phyloP scores from a whole-genome alignment of 2,113 vertebrate species.

The Morone saxatilis region DNA sequence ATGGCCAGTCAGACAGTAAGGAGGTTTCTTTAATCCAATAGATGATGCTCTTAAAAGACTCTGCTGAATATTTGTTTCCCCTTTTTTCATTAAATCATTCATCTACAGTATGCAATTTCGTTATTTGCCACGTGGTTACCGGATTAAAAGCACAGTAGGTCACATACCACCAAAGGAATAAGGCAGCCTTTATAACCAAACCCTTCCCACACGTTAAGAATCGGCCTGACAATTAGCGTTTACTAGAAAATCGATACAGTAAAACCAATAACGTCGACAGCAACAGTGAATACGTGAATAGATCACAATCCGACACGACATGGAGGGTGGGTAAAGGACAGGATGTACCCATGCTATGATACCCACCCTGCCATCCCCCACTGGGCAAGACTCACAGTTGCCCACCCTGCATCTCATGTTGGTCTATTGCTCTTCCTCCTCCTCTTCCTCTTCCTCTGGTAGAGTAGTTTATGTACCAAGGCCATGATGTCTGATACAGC shows the following conservation, averaged over 20 bases:
- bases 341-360: constrained; percentile 38
- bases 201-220: neutral
- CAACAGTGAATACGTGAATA: constrained; percentile 1
- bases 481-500: constrained; percentile 44
- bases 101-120: neutral
- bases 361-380: constrained; percentile 6
- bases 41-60: neutral
- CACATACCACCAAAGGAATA: constrained; percentile 1
- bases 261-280: neutral
- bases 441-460: neutral
- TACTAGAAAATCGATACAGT: neutral
- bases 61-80: neutral
- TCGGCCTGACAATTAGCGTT: neutral
- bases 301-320: neutral
- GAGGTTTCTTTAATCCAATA: neutral
- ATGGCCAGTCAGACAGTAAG: neutral
- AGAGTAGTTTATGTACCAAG: neutral
- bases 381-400: neutral
- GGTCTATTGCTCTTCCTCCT: constrained; percentile 13
- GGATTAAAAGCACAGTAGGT: constrained; percentile 44
- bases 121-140: constrained; percentile 21
- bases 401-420: neutral
- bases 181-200: neutral
- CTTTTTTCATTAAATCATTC: neutral
- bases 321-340: constrained; percentile 26